These are phyloP conservation scores for Drosophila imparisetae DNA, from an alignment of 2,888 invertebrate species.

Conservation along the genomic window DNA sequence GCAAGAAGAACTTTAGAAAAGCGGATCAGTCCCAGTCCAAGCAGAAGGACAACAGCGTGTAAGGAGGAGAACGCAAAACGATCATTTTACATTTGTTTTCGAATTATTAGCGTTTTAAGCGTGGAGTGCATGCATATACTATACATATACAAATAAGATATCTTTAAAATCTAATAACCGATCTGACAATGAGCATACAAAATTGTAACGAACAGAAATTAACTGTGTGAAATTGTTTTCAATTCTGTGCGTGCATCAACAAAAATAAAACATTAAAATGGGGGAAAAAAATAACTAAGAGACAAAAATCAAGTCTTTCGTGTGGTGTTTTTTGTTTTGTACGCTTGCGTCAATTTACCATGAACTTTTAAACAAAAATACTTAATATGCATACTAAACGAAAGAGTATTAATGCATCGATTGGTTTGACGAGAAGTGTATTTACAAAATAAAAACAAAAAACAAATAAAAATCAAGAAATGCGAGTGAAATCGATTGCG, in stretches of 20 bases:
- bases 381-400: constrained; percentile 34
- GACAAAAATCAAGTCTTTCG: constrained; percentile 20
- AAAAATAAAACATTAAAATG: background rate
- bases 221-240: constrained; percentile 66
- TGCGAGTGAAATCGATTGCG: constrained; percentile 51
- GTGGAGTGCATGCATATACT: constrained; percentile 47
- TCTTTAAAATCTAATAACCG: constrained; percentile 50
- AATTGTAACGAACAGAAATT: constrained; percentile 65
- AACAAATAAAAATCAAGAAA: constrained; percentile 26
- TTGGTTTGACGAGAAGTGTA: constrained; percentile 33
- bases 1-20: constrained; percentile 25
- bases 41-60: constrained; percentile 8
- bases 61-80: constrained; percentile 25
- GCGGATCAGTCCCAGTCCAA: constrained; percentile 10
- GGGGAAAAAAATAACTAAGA: background rate
- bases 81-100: constrained; percentile 61
- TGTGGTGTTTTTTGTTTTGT: constrained; percentile 50
- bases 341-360: constrained; percentile 65
- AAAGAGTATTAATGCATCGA: constrained; percentile 44
- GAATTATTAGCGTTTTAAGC: constrained; percentile 60
- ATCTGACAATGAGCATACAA: constrained; percentile 60
- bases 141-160: constrained; percentile 47
- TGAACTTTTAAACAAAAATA: constrained; percentile 49
- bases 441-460: constrained; percentile 48
- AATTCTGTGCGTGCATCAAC: constrained; percentile 25